Conservation (phyloP, 2,888 invertebrate genomes). For the Clepsis dumicolana region DNA sequence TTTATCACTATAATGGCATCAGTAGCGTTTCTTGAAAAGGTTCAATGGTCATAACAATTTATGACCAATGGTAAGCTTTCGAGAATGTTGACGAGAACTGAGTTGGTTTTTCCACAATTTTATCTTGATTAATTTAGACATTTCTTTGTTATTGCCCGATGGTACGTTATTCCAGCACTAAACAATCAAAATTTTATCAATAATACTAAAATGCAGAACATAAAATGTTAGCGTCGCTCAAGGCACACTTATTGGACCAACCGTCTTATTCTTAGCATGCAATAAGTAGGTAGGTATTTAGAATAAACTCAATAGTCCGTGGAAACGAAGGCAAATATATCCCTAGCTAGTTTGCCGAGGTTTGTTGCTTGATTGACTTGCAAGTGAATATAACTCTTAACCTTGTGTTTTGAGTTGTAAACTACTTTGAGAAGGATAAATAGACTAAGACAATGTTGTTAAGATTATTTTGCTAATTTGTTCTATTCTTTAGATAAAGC, state of each 20-base stretch:
- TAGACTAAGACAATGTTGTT: not conserved
- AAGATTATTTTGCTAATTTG: conserved; percentile 40
- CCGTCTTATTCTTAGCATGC: not conserved
- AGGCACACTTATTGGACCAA: not conserved
- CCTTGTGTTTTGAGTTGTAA: too few species aligned
- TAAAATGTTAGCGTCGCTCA: not conserved
- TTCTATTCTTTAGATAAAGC: conserved; percentile 67
- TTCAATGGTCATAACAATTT: not conserved
- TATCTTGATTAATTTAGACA: not conserved
- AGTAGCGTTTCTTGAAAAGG: not conserved
- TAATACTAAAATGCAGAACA: not conserved
- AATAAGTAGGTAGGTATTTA: too few species aligned
- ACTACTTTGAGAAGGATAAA: too few species aligned
- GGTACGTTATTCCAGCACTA: not conserved
- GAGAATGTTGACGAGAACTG: not conserved
- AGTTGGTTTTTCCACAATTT: not conserved
- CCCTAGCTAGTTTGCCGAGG: too few species aligned
- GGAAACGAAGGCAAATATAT: too few species aligned
- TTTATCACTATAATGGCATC: conserved; percentile 32
- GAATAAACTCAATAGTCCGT: too few species aligned
- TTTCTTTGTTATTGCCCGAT: not conserved
- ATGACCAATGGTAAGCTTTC: too few species aligned
- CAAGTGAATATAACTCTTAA: not conserved
- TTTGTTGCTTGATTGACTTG: not conserved
- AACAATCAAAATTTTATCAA: not conserved